Evolutionary conservation across 2,888 invertebrate species (phyloP).

Genomic region (Limenitis camilla): DNA sequence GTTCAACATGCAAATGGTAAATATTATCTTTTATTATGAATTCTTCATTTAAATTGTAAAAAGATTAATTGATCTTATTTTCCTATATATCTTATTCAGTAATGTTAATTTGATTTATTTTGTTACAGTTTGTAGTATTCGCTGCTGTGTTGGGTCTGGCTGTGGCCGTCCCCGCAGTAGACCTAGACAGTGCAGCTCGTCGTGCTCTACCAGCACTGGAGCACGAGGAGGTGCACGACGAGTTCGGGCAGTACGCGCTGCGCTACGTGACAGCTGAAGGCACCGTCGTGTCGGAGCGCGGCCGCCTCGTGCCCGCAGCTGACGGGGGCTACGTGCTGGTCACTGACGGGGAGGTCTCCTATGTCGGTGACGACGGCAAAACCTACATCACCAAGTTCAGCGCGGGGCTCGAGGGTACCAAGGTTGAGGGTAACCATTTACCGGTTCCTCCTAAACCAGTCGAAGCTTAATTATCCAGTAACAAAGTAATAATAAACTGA

Average conservation of each 20-base stretch:
- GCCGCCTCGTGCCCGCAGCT: conserved; percentile 35
- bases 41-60: too few relatives aligned
- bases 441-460: conserved; percentile 26
- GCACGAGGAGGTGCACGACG: too few relatives aligned
- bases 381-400: conserved; percentile 45
- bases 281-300: conserved; percentile 40
- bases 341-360: conserved; percentile 45
- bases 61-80: too few relatives aligned
- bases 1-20: too few relatives aligned
- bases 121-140: too few relatives aligned
- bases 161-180: too few relatives aligned
- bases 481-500: too few relatives aligned
- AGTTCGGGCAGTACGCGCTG: conserved; percentile 37
- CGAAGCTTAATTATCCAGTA: neutral
- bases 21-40: too few relatives aligned
- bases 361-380: conserved; percentile 44
- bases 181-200: too few relatives aligned
- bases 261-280: conserved; percentile 48
- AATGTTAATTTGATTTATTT: conserved; percentile 38
- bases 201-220: too few relatives aligned
- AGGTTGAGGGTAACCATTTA: conserved; percentile 40
- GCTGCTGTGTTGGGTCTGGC: too few relatives aligned
- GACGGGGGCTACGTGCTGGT: conserved; percentile 40
- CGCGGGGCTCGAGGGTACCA: conserved; percentile 41
- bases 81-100: too few relatives aligned